Conservation (phyloP, 2,888 invertebrate species). For the Platycheirus albimanus region DNA sequence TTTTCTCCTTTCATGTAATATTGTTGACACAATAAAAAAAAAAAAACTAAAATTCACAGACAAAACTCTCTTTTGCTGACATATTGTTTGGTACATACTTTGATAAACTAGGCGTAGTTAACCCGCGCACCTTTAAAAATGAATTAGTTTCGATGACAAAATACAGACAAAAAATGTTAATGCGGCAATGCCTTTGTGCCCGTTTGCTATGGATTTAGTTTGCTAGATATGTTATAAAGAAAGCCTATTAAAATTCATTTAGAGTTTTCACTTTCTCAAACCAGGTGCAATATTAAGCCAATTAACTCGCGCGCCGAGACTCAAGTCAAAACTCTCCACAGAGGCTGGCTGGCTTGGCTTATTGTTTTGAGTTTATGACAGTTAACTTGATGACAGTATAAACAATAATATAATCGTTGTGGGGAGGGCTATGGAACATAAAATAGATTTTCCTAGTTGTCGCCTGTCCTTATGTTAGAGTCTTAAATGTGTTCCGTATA, state of each 20-base stretch:
- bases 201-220: background rate
- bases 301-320: conserved; percentile 26
- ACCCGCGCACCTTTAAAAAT: conserved; percentile 50
- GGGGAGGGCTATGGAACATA: conserved; percentile 53
- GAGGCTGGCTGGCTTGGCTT: background rate
- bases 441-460: conserved; percentile 48
- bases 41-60: conserved; percentile 14
- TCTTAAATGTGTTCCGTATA: background rate
- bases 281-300: conserved; percentile 45
- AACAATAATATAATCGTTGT: conserved; percentile 49
- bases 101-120: conserved; percentile 43
- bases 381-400: conserved; percentile 63
- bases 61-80: background rate
- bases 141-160: conserved; percentile 56
- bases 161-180: background rate
- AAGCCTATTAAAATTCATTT: conserved; percentile 70
- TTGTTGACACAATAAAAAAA: conserved; percentile 9
- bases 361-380: conserved; percentile 47
- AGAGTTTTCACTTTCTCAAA: conserved; percentile 69
- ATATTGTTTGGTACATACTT: conserved; percentile 41
- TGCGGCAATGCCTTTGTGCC: conserved; percentile 18
- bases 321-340: background rate
- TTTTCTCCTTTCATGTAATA: conserved; percentile 23
- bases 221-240: conserved; percentile 26
- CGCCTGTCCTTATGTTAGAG: background rate